A percentile compares a stretch with the other conserved stretches of the same genome.
Evolutionary conservation across 2,797 vertebrate species (phyloP).

Genomic region (Liasis olivaceus): DNA sequence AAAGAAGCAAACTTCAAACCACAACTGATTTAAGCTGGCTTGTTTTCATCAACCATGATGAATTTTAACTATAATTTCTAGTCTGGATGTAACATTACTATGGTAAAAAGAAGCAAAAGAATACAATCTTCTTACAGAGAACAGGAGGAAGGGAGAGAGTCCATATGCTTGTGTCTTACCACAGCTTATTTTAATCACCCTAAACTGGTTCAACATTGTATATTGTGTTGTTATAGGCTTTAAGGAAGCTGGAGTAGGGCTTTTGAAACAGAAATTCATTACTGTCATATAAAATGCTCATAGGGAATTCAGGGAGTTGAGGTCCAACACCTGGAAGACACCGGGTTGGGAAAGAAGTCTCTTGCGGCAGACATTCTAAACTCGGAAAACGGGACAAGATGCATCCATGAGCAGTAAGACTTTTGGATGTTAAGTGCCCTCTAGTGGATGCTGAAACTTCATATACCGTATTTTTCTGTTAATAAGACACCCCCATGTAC

Average conservation of each 20-base stretch:
- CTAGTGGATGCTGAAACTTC: slow-evolving; percentile 21
- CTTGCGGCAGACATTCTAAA: background rate
- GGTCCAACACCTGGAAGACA: background rate
- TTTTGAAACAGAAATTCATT: background rate
- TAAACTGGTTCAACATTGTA: background rate
- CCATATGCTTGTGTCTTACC: background rate
- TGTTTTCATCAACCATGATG: background rate
- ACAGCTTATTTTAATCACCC: background rate
- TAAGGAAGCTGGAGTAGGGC: background rate
- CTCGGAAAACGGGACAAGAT: background rate
- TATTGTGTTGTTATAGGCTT: background rate
- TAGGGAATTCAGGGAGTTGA: background rate
- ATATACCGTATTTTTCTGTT: no score
- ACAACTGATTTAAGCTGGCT: background rate
- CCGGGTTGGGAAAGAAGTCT: background rate
- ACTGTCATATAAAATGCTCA: background rate
- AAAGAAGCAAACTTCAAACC: background rate
- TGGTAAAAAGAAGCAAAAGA: background rate
- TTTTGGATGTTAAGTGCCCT: slow-evolving; percentile 24
- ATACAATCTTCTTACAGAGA: background rate
- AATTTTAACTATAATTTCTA: background rate
- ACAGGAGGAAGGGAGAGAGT: background rate
- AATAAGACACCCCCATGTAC: no score
- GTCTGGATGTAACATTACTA: background rate
- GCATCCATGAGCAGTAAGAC: background rate